A percentile compares a stretch with the other conserved stretches of the same genome.
These are phyloP conservation scores for Nerophis lumbriciformis DNA, from an alignment of 2,113 vertebrate species.

Conservation along the genomic window DNA sequence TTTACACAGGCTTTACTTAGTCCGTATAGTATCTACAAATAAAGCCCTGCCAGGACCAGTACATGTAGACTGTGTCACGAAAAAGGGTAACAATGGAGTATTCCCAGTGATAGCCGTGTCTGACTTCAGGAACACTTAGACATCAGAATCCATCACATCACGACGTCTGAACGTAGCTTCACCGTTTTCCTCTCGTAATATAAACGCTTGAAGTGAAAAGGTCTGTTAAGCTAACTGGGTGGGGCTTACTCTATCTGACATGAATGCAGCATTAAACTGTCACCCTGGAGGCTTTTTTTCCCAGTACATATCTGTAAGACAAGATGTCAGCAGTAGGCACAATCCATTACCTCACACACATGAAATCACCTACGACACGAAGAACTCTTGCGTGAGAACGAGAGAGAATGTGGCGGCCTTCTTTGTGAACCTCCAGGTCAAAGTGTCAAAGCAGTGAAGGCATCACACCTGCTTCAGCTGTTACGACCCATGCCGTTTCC, in stretches of 20 bases:
- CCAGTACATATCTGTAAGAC: slow-evolving; percentile 36
- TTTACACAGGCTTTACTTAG: background rate
- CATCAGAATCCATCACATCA: slow-evolving; percentile 30
- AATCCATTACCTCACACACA: slow-evolving; percentile 41
- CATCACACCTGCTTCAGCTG: slow-evolving; percentile 41
- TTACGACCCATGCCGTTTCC: slow-evolving; percentile 1
- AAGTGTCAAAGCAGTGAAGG: slow-evolving; percentile 39
- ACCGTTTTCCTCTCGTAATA: slow-evolving; percentile 12
- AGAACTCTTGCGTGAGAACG: slow-evolving; percentile 40
- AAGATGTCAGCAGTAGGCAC: slow-evolving; percentile 41
- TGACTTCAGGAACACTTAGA: slow-evolving; percentile 18
- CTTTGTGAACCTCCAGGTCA: slow-evolving; percentile 37
- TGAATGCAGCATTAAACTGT: slow-evolving; percentile 42
- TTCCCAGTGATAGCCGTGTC: slow-evolving; percentile 1
- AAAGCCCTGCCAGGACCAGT: slow-evolving; percentile 2
- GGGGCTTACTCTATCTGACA: slow-evolving; percentile 20
- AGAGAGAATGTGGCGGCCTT: slow-evolving; percentile 19
- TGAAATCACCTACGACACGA: slow-evolving; percentile 39
- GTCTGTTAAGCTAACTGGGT: background rate
- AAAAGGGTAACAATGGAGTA: background rate
- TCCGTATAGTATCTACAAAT: background rate
- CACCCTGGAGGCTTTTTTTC: slow-evolving; percentile 37
- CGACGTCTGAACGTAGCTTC: slow-evolving; percentile 7
- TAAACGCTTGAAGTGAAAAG: slow-evolving; percentile 19
- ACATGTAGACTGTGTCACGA: background rate